phyloP scores from a whole-genome alignment of 1,140 invertebrate species.

The Battus philenor region DNA sequence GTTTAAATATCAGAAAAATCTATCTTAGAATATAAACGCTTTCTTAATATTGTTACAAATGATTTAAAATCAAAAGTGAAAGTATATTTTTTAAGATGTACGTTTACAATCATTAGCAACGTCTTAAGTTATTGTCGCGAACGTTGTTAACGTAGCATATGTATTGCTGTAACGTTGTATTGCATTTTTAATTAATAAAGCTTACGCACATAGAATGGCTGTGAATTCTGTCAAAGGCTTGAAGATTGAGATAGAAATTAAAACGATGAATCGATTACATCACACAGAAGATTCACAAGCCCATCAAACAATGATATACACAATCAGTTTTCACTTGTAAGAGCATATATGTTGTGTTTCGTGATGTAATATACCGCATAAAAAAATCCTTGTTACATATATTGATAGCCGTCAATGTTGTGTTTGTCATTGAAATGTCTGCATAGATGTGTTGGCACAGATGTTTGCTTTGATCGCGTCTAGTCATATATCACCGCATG shows the following conservation, averaged over 20 bases:
- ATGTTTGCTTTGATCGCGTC: constrained; percentile 48
- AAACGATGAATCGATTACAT: constrained; percentile 49
- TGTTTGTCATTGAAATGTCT: not conserved
- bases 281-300: constrained; percentile 43
- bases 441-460: not conserved
- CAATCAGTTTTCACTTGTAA: not conserved
- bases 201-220: constrained; percentile 32
- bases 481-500: constrained; percentile 52
- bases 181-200: constrained; percentile 57
- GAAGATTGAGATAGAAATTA: constrained; percentile 42
- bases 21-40: constrained; percentile 27
- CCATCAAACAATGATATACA: constrained; percentile 12
- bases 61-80: too few species aligned
- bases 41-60: constrained; percentile 5
- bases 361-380: not conserved
- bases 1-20: constrained; percentile 31
- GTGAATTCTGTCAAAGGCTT: constrained; percentile 59
- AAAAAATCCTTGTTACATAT: not conserved
- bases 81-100: too few species aligned
- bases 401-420: not conserved
- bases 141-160: too few species aligned
- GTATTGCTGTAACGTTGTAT: too few species aligned
- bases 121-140: too few species aligned
- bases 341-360: too few species aligned
- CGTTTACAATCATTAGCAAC: too few species aligned